Evolutionary conservation across 2,113 vertebrate species (phyloP).

Genomic region (Monopterus albus): DNA sequence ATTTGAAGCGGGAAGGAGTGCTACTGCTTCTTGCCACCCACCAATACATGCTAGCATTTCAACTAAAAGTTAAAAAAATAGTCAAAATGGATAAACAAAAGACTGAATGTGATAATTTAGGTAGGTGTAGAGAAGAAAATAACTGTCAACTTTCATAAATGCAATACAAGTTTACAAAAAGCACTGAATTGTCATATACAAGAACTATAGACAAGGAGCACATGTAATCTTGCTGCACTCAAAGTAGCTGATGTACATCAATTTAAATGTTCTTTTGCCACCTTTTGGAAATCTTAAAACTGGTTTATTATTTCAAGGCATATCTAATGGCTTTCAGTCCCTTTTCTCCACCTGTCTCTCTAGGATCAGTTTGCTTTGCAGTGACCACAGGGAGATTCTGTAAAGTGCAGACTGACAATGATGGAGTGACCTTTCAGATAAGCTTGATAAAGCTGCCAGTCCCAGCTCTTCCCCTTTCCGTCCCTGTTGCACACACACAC

Average conservation of each 20-base stretch:
- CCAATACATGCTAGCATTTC: not conserved
- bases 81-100: not conserved
- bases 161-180: not conserved
- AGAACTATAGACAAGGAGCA: not conserved
- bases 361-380: slow-evolving; percentile 53
- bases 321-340: slow-evolving; percentile 16
- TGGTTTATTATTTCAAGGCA: not conserved
- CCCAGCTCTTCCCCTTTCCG: slow-evolving; percentile 25
- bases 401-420: slow-evolving; percentile 66
- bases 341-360: slow-evolving; percentile 16
- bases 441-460: slow-evolving; percentile 64
- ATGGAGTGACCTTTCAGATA: slow-evolving; percentile 81
- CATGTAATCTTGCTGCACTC: too few relatives aligned
- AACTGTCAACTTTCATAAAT: not conserved
- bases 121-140: not conserved
- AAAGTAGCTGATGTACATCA: too few relatives aligned
- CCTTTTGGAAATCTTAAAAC: not conserved
- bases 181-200: not conserved
- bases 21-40: not conserved
- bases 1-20: not conserved
- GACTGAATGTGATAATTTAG: too few relatives aligned
- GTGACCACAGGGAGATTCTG: slow-evolving; percentile 56
- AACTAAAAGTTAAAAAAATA: not conserved
- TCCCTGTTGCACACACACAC: slow-evolving; percentile 19
- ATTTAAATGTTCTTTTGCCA: not conserved